phyloP scores from a whole-genome alignment of 1,140 invertebrate species.

The Yoshiicerus persimilis region DNA sequence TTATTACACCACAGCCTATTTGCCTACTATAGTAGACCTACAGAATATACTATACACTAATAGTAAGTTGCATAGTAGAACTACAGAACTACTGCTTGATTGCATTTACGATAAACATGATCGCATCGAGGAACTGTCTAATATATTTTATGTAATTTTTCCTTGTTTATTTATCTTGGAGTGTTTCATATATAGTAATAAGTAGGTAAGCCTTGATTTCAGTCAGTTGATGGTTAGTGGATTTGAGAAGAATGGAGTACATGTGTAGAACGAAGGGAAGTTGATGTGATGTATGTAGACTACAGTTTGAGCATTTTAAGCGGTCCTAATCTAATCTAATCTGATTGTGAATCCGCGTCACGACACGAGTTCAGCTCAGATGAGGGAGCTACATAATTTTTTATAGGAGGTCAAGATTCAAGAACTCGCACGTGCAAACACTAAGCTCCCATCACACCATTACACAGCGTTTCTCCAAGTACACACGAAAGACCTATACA shows the following conservation, averaged over 20 bases:
- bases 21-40: no score
- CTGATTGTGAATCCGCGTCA: constrained; percentile 29
- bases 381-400: constrained; percentile 23
- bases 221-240: no score
- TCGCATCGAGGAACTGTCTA: not conserved
- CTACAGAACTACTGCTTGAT: no score
- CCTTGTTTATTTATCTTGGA: not conserved
- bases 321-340: constrained; percentile 25
- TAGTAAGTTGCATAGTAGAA: no score
- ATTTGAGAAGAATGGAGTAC: not conserved
- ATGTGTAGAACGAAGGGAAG: not conserved
- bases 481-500: no score
- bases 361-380: constrained; percentile 10
- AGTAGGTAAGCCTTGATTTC: not conserved
- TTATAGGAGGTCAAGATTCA: constrained; percentile 35
- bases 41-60: no score
- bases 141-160: not conserved
- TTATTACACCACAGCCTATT: not conserved
- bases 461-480: not conserved
- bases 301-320: constrained; percentile 28
- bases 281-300: constrained; percentile 13
- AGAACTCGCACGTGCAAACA: constrained; percentile 37
- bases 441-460: not conserved
- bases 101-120: not conserved
- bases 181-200: no score